Evolutionary conservation across 2,113 vertebrate species (phyloP), one percentile per base, ranked within the genome.

Genomic region (Jacana jacana): DNA sequence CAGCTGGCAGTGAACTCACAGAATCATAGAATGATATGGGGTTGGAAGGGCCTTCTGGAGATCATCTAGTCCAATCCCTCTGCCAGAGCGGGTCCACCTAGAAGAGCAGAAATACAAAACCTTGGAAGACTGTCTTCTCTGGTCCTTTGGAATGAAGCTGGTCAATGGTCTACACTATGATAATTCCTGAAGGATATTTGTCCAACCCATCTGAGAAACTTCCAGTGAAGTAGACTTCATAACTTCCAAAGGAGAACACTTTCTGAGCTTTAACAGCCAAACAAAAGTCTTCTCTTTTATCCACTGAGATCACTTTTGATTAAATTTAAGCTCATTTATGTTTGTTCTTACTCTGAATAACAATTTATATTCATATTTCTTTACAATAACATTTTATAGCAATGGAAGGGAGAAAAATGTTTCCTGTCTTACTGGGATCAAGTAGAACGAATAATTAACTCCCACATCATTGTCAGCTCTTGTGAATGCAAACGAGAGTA

Each of bases 401-500:
- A 89, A 63, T 0, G 1, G 51, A 81, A 92, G 28, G 22, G 35
- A 89, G 55, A 84, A 92, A 89, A 91, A 52, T 60, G 20, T 68
- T 89, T 89, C 55, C 77, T 5, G 9, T 76, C 57, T 79, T 81
- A 51, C 42, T 51, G 65, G 51, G 57, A 81, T 89, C 37, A 91
- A 70, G 46, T 58, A 57, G 55, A 92, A 92, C 73, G 87, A 73
- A 78, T 87, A 89, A 91, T 94, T 93, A 49, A 73, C 65, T 89
- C 87, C 65, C 57, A 91, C 93, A 78, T 61, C 20, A 84, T 49
- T 78, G 52, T 78, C 78, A 89, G 69, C 19, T 89, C 42, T 65
- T 70, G 19, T 71, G 55, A 91, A 86, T 55, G 37, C 39, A 89
- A 78, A 12, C 19, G 17, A 49, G 51, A 81, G 84, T 75, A 91